Percentiles rank a stretch among this genome's conserved stretches.
These are phyloP conservation scores for Anolis carolinensis DNA, from an alignment of 2,113 vertebrate genomes.

Conservation along the genomic window DNA sequence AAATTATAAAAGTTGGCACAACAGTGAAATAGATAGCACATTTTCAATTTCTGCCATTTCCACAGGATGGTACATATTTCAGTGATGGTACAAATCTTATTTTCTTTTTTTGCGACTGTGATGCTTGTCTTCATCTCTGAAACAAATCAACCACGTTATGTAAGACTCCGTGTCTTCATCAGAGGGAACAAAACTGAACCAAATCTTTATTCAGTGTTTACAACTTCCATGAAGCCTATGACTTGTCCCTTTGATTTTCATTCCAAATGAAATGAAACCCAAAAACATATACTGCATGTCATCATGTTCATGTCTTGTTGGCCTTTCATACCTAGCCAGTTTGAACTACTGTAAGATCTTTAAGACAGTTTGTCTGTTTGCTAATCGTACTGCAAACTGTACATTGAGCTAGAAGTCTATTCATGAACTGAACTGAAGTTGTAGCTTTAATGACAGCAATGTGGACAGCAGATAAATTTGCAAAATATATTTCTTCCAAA, in stretches of 20 bases:
- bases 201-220: background rate
- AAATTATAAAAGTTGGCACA: background rate
- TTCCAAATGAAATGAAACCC: background rate
- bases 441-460: background rate
- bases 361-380: background rate
- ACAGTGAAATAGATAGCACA: background rate
- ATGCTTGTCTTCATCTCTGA: constrained; percentile 84
- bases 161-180: background rate
- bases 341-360: background rate
- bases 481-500: too few relatives aligned
- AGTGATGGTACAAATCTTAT: constrained; percentile 38
- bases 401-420: background rate
- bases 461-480: background rate
- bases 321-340: background rate
- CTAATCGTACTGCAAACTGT: background rate
- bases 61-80: too few relatives aligned
- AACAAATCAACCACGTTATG: constrained; percentile 51
- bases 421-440: background rate
- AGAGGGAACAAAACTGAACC: background rate
- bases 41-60: background rate
- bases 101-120: constrained; percentile 83
- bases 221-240: background rate
- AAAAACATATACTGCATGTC: background rate
- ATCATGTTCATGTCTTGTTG: background rate
- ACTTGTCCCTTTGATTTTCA: background rate